Evolutionary conservation across 1,140 invertebrate species (phyloP).

Genomic region (Eupeodes corollae): DNA sequence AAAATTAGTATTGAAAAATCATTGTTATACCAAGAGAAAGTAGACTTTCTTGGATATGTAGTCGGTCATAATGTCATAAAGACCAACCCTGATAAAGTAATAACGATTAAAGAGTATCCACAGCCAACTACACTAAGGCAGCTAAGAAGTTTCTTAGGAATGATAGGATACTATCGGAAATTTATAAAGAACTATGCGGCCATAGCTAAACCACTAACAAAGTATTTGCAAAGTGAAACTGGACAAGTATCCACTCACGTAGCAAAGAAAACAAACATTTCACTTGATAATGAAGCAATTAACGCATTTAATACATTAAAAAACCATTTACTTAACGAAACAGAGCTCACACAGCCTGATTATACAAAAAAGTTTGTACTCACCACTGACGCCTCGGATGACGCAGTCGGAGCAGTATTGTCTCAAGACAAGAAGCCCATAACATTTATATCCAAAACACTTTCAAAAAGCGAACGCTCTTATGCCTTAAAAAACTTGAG

Average conservation of each 20-base stretch:
- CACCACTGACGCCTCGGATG: slow-evolving; percentile 23
- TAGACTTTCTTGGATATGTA: slow-evolving; percentile 20
- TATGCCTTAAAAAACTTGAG: slow-evolving; percentile 34
- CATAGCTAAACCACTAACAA: slow-evolving; percentile 13
- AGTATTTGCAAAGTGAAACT: slow-evolving; percentile 5
- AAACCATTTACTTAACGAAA: slow-evolving; percentile 10
- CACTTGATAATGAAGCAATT: slow-evolving; percentile 14
- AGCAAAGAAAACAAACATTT: slow-evolving; percentile 15
- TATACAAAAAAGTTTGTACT: slow-evolving; percentile 26
- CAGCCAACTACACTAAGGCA: slow-evolving; percentile 3
- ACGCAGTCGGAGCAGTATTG: slow-evolving; percentile 27
- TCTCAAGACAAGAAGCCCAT: slow-evolving; percentile 21
- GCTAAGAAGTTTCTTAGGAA: slow-evolving; percentile 19
- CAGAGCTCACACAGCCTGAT: slow-evolving; percentile 32
- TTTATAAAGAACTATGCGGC: slow-evolving; percentile 15
- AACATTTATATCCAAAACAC: slow-evolving; percentile 18
- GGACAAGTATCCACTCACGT: slow-evolving; percentile 6
- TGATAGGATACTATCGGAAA: slow-evolving; percentile 19
- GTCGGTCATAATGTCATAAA: too few relatives aligned
- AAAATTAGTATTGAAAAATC: too few relatives aligned
- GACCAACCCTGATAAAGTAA: slow-evolving; percentile 13
- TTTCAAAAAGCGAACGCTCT: slow-evolving; percentile 18
- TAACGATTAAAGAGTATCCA: slow-evolving; percentile 14
- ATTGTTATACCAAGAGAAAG: slow-evolving; percentile 11
- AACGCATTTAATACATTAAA: slow-evolving; percentile 22